Percentiles rank a stretch among this genome's conserved stretches.
phyloP scores from a whole-genome alignment of 2,888 invertebrate genomes.

The Cabera pusaria region DNA sequence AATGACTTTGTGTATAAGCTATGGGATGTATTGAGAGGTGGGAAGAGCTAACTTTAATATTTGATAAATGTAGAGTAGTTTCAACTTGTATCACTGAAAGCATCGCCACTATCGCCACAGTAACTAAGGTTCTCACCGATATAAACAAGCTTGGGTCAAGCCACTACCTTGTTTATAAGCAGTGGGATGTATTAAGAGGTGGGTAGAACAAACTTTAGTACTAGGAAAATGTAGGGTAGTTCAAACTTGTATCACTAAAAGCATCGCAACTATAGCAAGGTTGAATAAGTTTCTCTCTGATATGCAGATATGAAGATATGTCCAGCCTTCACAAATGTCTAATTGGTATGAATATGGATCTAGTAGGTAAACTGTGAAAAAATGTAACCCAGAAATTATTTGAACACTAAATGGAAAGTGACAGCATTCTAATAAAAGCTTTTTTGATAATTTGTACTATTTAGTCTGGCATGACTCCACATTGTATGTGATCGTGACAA shows the following conservation, averaged over 20 bases:
- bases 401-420: too few species aligned
- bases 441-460: too few species aligned
- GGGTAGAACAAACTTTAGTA: constrained; percentile 1
- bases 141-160: constrained; percentile 64
- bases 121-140: constrained; percentile 57
- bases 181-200: constrained; percentile 79
- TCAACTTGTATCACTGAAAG: constrained; percentile 70
- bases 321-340: constrained; percentile 60
- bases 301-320: constrained; percentile 72
- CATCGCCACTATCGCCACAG: constrained; percentile 54
- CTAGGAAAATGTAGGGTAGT: too few species aligned
- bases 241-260: constrained; percentile 66
- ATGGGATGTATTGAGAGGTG: constrained; percentile 77
- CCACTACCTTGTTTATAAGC: constrained; percentile 75
- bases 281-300: constrained; percentile 58
- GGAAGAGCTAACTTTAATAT: background rate
- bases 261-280: constrained; percentile 57
- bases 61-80: constrained; percentile 64
- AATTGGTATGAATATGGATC: constrained; percentile 58
- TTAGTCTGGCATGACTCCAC: too few species aligned
- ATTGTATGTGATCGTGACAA: too few species aligned
- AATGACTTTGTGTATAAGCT: constrained; percentile 77
- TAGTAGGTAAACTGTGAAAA: constrained; percentile 77
- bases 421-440: too few species aligned
- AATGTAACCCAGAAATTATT: too few species aligned